Base-by-base conservation (phyloP, 53 echinoderm and acorn worm genomes). In the Crossaster papposus region DNA sequence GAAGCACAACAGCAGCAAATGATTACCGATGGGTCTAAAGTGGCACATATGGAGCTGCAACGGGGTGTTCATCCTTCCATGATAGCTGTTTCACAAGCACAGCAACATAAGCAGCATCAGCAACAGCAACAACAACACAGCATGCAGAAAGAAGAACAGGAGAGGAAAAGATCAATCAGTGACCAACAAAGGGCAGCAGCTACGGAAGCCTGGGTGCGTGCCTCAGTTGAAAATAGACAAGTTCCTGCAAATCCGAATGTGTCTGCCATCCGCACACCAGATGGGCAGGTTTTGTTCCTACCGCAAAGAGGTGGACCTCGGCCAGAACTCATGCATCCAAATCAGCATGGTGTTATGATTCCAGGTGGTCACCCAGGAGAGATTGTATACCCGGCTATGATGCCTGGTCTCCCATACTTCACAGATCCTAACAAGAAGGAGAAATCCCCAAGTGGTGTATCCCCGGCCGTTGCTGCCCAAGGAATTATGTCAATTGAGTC, bases 401-500 rank as follows among this genome's bases (percentile, higher is more conserved):
- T 87, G 65, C 65, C 78, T 64, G 82, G 77, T 37, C 73, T 82
- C 62, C 65, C 85, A 17, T 93, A 87, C 79, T 90, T 83, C 51
- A 54, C 78, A 3, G 94, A 94, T 23, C 91, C 91, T 23, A 91
- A 84, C 62, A 88, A 93, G 70, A 82, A 91, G 20, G 82, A 91
- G 22, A 78, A 91, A 32, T 89, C 89, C 37, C 94, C 91, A 2
- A 71, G 89, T 62, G 83, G 82, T 54, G 79, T 90, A 31, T 63
- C 89, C n/a, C 73, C 68, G 17, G 76, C 73, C 22, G 74, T 78
- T 65, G 35, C 91, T 23, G 86, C 90, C 36, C 90, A 90, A 70
- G 90, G 92, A 54, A 92, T 92, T 36, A 91, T 93, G 51, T 91
- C 95, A 18, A 81, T 93, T 26, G 93, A 93, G 63, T 77, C 93